phyloP scores from a whole-genome alignment of 2,888 invertebrate genomes.

The Drosophila mettleri region DNA sequence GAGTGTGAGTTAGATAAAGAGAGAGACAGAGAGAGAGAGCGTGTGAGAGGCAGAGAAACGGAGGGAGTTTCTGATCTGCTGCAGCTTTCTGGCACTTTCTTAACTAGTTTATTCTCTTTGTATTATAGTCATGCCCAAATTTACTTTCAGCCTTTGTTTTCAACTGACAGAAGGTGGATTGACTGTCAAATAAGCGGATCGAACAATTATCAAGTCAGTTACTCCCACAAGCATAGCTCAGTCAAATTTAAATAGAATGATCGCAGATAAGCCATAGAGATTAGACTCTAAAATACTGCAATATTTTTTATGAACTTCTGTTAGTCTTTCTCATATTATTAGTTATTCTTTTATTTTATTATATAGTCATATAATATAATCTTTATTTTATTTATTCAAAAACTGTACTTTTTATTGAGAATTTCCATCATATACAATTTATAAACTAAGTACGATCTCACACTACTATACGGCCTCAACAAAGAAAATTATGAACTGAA shows the following conservation, averaged over 20 bases:
- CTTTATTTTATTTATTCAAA: too few relatives aligned
- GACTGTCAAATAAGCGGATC: slow-evolving; percentile 54
- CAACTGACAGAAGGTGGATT: slow-evolving; percentile 35
- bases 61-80: slow-evolving; percentile 17
- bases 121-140: slow-evolving; percentile 48
- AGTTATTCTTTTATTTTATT: too few relatives aligned
- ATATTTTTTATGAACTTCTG: too few relatives aligned
- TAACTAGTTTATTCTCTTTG: background rate
- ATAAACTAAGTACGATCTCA: too few relatives aligned
- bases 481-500: background rate
- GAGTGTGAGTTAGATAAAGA: background rate
- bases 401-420: too few relatives aligned
- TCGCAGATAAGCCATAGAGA: background rate
- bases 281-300: background rate
- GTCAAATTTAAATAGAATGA: background rate
- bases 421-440: too few relatives aligned
- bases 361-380: too few relatives aligned
- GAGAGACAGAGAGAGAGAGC: background rate
- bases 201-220: slow-evolving; percentile 2
- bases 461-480: too few relatives aligned
- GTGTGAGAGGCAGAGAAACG: too few relatives aligned
- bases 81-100: slow-evolving; percentile 13
- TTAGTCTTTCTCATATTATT: too few relatives aligned
- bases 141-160: slow-evolving; percentile 57
- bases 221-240: slow-evolving; percentile 13